Evolutionary conservation across 2,113 vertebrate genomes (phyloP).

Genomic region (Nyctereutes procyonoides): DNA sequence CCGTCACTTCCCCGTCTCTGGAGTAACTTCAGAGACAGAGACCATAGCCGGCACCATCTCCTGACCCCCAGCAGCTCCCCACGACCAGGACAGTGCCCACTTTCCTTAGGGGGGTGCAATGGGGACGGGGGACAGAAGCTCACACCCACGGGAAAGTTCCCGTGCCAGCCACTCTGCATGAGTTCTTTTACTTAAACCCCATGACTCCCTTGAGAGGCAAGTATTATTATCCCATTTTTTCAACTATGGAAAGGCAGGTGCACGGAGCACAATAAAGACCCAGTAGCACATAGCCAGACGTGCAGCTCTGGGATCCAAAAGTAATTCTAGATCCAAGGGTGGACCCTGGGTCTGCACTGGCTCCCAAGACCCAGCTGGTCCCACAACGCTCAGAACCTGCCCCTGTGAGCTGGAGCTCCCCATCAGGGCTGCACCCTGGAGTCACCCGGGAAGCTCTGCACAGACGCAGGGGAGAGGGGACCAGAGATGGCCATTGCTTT

Average conservation of each 20-base stretch:
- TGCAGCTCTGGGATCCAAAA: neutral
- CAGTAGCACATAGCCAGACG: neutral
- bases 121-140: no score
- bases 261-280: neutral
- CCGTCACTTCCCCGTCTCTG: no score
- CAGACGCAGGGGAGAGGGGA: neutral
- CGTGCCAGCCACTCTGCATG: no score
- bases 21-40: no score
- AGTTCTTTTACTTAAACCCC: neutral
- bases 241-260: neutral
- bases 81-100: no score
- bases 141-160: no score
- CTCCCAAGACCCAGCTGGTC: neutral
- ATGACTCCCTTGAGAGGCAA: neutral
- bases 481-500: neutral
- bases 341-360: no score
- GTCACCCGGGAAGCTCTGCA: neutral
- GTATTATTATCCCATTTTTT: neutral
- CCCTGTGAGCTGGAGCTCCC: neutral
- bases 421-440: neutral
- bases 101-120: no score
- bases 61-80: no score
- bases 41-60: no score
- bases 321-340: neutral
- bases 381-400: accelerated